Conservation (phyloP, 2,888 invertebrate genomes). For the Chaitophorus viminalis region DNA sequence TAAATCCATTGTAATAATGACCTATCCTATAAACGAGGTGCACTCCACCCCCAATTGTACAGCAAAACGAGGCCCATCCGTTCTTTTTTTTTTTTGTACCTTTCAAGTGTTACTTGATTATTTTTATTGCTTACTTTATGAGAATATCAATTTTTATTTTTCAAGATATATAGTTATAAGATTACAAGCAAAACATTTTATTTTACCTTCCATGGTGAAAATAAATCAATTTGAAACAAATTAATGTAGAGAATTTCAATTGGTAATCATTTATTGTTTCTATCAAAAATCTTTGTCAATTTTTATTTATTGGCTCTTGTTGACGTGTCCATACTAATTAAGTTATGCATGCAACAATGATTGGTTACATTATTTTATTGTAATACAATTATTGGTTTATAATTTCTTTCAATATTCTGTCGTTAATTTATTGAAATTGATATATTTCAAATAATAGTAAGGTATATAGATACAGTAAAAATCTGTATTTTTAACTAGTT, state of each 20-base stretch:
- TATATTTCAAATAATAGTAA: neutral
- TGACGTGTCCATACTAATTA: neutral
- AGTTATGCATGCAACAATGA: neutral
- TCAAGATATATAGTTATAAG: neutral
- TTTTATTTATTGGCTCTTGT: neutral
- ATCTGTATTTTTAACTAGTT: no score
- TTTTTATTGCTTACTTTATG: neutral
- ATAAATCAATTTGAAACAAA: slow-evolving; percentile 3
- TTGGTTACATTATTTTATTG: neutral
- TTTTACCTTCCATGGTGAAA: neutral
- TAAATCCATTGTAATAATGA: no score
- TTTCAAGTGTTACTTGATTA: neutral
- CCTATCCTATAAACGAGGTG: no score
- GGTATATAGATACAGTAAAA: no score
- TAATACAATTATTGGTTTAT: neutral
- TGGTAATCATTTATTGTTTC: neutral
- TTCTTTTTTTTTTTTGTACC: no score
- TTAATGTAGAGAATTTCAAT: neutral
- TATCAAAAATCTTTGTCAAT: neutral
- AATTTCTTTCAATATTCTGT: neutral
- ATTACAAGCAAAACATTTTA: neutral
- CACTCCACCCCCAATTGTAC: no score
- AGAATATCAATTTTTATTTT: neutral
- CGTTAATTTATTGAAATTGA: neutral
- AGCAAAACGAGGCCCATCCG: no score